phyloP scores from a whole-genome alignment of 2,113 vertebrate genomes.

The Hemiscyllium ocellatum region DNA sequence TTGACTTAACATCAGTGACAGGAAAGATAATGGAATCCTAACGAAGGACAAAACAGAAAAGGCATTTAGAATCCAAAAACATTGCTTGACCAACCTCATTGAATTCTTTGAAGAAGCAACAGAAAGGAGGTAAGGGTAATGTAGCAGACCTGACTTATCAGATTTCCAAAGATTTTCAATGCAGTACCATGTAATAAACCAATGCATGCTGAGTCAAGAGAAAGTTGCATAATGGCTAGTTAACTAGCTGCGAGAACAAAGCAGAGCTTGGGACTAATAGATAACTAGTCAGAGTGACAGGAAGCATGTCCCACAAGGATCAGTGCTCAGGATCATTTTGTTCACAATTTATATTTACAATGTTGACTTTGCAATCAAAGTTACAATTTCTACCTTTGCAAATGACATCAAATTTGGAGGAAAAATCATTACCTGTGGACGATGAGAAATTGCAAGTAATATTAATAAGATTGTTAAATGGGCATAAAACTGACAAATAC shows the following conservation, averaged over 20 bases:
- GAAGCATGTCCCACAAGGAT: background rate
- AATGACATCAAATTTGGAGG: background rate
- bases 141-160: background rate
- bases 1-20: background rate
- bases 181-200: background rate
- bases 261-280: background rate
- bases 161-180: background rate
- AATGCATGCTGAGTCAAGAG: background rate
- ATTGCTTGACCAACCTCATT: background rate
- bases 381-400: background rate
- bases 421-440: background rate
- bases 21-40: background rate
- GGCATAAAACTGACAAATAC: background rate
- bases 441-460: background rate
- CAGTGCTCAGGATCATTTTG: background rate
- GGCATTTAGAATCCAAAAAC: background rate
- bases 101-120: background rate
- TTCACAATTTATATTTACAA: background rate
- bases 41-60: background rate
- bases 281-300: background rate
- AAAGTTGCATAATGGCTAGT: background rate
- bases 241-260: background rate
- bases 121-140: background rate
- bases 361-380: background rate
- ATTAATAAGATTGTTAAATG: background rate